Evolutionary conservation across 2,888 invertebrate genomes (phyloP).

Genomic region (Apeira syringaria): DNA sequence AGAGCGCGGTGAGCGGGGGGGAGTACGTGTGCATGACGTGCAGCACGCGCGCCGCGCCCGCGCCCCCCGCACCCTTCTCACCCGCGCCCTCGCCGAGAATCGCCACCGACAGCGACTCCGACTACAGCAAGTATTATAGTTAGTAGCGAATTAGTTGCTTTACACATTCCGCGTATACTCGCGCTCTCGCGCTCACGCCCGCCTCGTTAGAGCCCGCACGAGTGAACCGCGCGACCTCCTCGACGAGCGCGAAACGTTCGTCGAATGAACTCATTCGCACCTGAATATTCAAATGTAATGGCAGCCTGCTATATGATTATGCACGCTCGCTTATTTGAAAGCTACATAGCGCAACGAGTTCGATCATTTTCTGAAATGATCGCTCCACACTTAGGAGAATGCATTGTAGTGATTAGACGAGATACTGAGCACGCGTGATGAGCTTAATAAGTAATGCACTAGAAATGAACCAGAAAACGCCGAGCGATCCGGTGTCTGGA

Average conservation of each 20-base stretch:
- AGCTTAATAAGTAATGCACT: no score
- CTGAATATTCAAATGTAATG: not conserved
- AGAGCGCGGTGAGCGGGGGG: slow-evolving; percentile 39
- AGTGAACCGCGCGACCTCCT: slow-evolving; percentile 17
- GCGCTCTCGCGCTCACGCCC: slow-evolving; percentile 39
- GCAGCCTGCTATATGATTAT: not conserved
- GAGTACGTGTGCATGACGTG: slow-evolving; percentile 50
- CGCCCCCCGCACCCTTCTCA: slow-evolving; percentile 33
- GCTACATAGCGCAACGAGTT: no score
- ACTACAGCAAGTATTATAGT: slow-evolving; percentile 84
- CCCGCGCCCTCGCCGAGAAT: slow-evolving; percentile 31
- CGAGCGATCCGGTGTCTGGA: no score
- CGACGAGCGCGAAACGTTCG: slow-evolving; percentile 8
- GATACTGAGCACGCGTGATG: no score
- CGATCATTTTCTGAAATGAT: no score
- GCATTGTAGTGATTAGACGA: not conserved
- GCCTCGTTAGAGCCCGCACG: not conserved
- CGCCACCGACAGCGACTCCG: slow-evolving; percentile 68
- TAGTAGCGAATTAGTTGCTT: slow-evolving; percentile 78
- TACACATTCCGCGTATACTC: slow-evolving; percentile 40
- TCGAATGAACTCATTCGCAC: not conserved
- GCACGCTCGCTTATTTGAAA: not conserved
- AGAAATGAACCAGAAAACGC: no score
- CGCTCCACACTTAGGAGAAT: not conserved
- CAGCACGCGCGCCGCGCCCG: slow-evolving; percentile 29